Percentiles rank a stretch among this genome's conserved stretches.
Evolutionary conservation across 2,797 vertebrate species (phyloP).

Genomic region (Telmatherina bonti): DNA sequence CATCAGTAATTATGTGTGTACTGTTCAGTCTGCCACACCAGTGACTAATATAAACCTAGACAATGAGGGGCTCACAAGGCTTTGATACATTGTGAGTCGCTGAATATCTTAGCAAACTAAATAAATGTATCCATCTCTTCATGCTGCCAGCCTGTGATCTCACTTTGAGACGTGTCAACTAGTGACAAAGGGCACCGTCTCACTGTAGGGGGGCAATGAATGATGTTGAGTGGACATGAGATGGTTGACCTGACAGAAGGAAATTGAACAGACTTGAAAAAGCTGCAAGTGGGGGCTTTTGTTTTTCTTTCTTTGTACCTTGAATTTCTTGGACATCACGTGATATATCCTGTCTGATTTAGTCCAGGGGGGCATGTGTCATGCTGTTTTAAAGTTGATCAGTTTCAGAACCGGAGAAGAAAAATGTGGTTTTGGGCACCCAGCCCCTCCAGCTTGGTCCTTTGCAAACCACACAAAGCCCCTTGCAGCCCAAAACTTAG

Average conservation of each 20-base stretch:
- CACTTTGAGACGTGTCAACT: constrained; percentile 55
- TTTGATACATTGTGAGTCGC: constrained; percentile 55
- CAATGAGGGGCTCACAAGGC: constrained; percentile 26
- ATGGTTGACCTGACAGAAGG: constrained; percentile 54
- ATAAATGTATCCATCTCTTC: constrained; percentile 47
- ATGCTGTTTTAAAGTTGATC: constrained; percentile 67
- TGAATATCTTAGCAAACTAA: constrained; percentile 52
- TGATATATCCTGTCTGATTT: constrained; percentile 75
- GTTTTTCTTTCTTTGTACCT: constrained; percentile 25
- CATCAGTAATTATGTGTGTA: constrained; percentile 52
- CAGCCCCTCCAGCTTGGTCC: constrained; percentile 14
- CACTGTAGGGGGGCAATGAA: constrained; percentile 41
- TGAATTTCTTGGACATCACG: constrained; percentile 56
- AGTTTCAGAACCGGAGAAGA: constrained; percentile 56
- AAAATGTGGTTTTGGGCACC: constrained; percentile 51
- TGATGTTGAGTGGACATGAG: constrained; percentile 63
- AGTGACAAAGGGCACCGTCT: constrained; percentile 35
- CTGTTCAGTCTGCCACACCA: constrained; percentile 70
- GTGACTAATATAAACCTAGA: constrained; percentile 75
- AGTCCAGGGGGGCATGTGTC: constrained; percentile 74
- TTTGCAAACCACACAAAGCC: constrained; percentile 60
- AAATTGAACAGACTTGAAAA: constrained; percentile 58
- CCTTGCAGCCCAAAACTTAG: constrained; percentile 28
- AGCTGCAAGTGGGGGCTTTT: constrained; percentile 23
- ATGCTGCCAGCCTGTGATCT: constrained; percentile 74